Evolutionary conservation across 2,113 vertebrate genomes (phyloP), one percentile per base, ranked within the genome.

Genomic region (Pogona vitticeps): DNA sequence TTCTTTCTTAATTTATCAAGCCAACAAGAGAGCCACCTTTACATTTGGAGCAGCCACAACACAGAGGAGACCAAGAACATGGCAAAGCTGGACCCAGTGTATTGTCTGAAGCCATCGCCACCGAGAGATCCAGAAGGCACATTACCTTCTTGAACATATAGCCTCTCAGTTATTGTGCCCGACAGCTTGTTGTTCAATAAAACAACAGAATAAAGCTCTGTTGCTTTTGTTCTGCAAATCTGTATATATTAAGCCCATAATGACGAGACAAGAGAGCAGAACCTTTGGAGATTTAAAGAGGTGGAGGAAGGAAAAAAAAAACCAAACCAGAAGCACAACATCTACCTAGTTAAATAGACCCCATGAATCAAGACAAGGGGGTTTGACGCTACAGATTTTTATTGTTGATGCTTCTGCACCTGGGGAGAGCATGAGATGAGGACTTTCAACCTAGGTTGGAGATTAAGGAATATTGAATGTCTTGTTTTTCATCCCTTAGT

Each of bases 401-500:
- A 70, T 70, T n/a, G 40, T 71, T 86, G 58, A 77, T 86, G 91
- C 72, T 90, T 93, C 12, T 83, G 88, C 1, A 21, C 77, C 77
- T 88, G 56, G 80, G 85, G 90, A 83, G 92, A 91, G 85, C 81
- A 91, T 91, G 78, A 83, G 80, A 88, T 59, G 72, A 92, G 88
- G 75, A 86, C 84, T 92, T 94, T 84, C 87, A 21, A 15, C 85
- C 14, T 23, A 88, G 82, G 87, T 68, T 91, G 84, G 90, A 72
- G 23, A 90, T 91, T 81, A 88, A 93, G 88, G 80, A 91, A 88
- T 92, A 87, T 26, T 1, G 82, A 86, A 85, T 75, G 85, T 88
- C 65, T 93, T 90, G 76, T 90, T 91, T 93, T 70, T 93, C 85
- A 91, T 95, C 88, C 85, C 87, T 42, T 80, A 95, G 96, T 96